Conservation (phyloP, 2,888 invertebrate species). For the Scaptomyza parva region DNA sequence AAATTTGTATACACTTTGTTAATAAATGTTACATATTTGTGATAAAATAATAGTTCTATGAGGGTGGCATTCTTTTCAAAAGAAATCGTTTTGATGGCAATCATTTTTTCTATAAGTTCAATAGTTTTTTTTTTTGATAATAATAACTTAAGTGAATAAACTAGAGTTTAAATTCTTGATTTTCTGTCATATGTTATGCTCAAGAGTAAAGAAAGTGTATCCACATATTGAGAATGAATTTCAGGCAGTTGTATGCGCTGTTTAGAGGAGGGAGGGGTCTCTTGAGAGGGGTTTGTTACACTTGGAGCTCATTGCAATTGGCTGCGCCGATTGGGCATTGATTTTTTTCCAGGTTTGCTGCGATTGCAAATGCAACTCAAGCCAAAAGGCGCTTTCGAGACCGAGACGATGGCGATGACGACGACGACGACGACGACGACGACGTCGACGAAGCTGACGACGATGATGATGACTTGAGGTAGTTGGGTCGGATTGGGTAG, state of each 20-base stretch:
- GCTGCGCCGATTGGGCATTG: conserved; percentile 69
- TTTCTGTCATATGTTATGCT: neutral
- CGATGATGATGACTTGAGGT: conserved; percentile 53
- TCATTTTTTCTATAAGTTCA: too few relatives aligned
- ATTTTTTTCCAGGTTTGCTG: conserved; percentile 59
- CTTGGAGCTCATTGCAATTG: conserved; percentile 55
- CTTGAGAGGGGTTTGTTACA: conserved; percentile 14
- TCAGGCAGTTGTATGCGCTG: conserved; percentile 55
- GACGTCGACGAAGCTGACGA: conserved; percentile 26
- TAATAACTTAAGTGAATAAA: too few relatives aligned
- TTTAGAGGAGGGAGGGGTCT: conserved; percentile 12
- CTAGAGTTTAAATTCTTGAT: too few relatives aligned
- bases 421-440: conserved; percentile 50
- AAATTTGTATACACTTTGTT: conserved; percentile 17
- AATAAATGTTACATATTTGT: too few relatives aligned
- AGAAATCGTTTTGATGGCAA: too few relatives aligned
- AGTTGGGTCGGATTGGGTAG: conserved; percentile 4
- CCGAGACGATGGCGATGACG: conserved; percentile 42
- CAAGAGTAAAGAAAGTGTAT: conserved; percentile 5
- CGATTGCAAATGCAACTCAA: conserved; percentile 72
- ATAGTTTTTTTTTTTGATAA: too few relatives aligned
- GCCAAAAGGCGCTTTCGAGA: conserved; percentile 61
- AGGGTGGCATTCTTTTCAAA: too few relatives aligned
- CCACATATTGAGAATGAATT: conserved; percentile 44
- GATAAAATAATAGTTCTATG: too few relatives aligned